These are phyloP conservation scores for Acanthosoma haemorrhoidale DNA, from an alignment of 2,888 invertebrate genomes.

Conservation along the genomic window DNA sequence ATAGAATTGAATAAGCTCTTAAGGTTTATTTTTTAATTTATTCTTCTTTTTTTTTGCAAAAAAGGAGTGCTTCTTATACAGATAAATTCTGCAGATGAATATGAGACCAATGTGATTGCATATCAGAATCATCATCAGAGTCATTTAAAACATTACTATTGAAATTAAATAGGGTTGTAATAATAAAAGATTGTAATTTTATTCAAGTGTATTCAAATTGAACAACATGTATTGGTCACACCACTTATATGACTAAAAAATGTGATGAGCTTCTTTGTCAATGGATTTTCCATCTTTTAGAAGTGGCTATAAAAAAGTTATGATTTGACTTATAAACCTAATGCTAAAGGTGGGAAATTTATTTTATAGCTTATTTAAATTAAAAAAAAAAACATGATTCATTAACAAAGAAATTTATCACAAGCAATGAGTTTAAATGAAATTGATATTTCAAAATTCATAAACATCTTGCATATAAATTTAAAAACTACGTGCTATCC, in stretches of 20 bases:
- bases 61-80: no score
- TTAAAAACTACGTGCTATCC: constrained; percentile 25
- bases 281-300: constrained; percentile 17
- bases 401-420: constrained; percentile 28
- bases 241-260: constrained; percentile 32
- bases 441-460: constrained; percentile 25
- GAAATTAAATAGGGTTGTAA: not conserved
- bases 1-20: no score
- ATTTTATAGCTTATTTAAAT: not conserved
- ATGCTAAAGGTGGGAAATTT: constrained; percentile 22
- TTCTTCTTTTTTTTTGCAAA: no score
- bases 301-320: not conserved
- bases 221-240: constrained; percentile 36
- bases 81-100: no score
- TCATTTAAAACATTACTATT: no score
- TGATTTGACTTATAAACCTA: constrained; percentile 16
- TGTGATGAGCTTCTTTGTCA: constrained; percentile 29
- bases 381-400: constrained; percentile 12
- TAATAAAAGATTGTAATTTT: not conserved
- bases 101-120: no score
- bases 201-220: constrained; percentile 34
- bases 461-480: constrained; percentile 20
- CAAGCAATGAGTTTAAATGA: constrained; percentile 22
- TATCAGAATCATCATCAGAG: no score
- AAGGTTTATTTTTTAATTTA: no score